Conservation (phyloP, 2,888 invertebrate species). For the Drosophila mulleri region DNA sequence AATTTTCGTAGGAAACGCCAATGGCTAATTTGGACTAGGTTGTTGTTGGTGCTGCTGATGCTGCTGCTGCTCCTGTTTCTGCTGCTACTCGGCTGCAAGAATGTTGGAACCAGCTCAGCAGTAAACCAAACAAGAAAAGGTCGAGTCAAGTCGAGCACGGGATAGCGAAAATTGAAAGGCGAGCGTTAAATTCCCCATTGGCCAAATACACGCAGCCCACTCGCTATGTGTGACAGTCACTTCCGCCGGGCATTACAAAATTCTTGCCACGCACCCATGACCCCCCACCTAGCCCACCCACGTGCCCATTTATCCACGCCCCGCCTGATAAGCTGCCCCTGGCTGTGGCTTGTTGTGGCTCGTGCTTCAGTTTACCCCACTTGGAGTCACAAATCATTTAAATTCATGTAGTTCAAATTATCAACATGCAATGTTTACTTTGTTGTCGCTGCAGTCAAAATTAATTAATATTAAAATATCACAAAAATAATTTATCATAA, state of each 20-base stretch:
- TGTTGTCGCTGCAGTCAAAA: conserved; percentile 50
- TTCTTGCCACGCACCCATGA: conserved; percentile 9
- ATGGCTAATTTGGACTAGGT: conserved; percentile 57
- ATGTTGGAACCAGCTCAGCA: conserved; percentile 47
- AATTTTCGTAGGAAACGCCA: conserved; percentile 66
- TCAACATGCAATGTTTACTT: conserved; percentile 42
- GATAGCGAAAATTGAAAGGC: conserved; percentile 61
- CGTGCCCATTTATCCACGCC: neutral
- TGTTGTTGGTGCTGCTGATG: conserved; percentile 14
- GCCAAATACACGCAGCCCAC: conserved; percentile 29
- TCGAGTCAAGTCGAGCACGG: conserved; percentile 25
- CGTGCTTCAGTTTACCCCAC: conserved; percentile 18
- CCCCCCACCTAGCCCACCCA: neutral
- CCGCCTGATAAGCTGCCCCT: neutral
- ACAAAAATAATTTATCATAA: conserved; percentile 30
- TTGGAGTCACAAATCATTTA: conserved; percentile 45
- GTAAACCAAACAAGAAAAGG: conserved; percentile 53
- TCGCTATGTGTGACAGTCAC: conserved; percentile 39
- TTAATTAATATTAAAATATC: conserved; percentile 78
- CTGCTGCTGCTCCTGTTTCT: conserved; percentile 21
- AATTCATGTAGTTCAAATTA: conserved; percentile 38
- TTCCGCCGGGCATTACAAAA: conserved; percentile 54
- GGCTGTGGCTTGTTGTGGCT: conserved; percentile 13
- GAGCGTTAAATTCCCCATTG: conserved; percentile 57
- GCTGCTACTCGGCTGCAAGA: conserved; percentile 30